Percentiles rank a stretch among this genome's conserved stretches.
Conservation (phyloP, 2,888 invertebrate species). For the Apamea epomidion region DNA sequence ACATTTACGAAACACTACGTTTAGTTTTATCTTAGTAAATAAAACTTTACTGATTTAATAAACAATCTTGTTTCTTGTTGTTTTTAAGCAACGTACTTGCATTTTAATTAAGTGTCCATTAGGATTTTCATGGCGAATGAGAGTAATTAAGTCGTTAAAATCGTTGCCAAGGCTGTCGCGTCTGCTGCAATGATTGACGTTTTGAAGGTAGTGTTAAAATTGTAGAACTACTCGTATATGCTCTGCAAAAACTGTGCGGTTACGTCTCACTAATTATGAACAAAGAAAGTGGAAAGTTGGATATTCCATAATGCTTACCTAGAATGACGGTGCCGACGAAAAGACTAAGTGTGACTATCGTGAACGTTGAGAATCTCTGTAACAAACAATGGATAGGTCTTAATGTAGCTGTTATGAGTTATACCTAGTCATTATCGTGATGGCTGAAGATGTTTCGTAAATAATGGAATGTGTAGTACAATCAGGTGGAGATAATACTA, state of each 20-base stretch:
- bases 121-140: constrained; percentile 70
- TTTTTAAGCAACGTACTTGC: constrained; percentile 60
- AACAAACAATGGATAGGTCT: constrained; percentile 76
- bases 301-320: constrained; percentile 91
- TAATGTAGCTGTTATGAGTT: constrained; percentile 55
- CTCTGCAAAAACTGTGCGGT: constrained; percentile 27
- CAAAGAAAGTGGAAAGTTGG: constrained; percentile 61
- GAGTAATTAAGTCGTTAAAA: constrained; percentile 71
- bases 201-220: constrained; percentile 51
- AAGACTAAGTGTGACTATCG: constrained; percentile 97
- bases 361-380: constrained; percentile 97
- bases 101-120: constrained; percentile 70
- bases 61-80: constrained; percentile 51
- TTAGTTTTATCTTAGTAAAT: constrained; percentile 50
- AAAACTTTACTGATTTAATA: constrained; percentile 44
- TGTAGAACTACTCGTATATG: constrained; percentile 12
- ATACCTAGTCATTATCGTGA: constrained; percentile 42
- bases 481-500: constrained; percentile 41
- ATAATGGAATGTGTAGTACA: constrained; percentile 26
- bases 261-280: constrained; percentile 46
- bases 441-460: constrained; percentile 40
- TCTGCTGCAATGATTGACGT: constrained; percentile 61
- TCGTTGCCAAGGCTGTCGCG: constrained; percentile 64
- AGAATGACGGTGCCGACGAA: constrained; percentile 98
- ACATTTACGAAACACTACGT: constrained; percentile 48